Evolutionary conservation across 2,113 vertebrate species (phyloP).

Genomic region (Eulemur macaco): DNA sequence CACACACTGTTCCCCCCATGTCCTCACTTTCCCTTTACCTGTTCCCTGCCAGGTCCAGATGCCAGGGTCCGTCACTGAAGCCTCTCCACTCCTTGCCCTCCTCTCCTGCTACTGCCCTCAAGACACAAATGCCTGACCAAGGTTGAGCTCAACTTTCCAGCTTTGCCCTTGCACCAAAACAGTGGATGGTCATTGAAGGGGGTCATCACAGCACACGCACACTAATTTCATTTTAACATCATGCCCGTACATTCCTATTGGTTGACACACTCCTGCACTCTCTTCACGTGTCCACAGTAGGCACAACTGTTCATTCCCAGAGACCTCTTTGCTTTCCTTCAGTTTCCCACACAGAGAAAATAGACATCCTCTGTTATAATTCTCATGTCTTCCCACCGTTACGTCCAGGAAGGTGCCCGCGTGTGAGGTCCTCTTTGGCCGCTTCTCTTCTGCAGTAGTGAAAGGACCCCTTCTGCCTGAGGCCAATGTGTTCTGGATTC

Average conservation of each 20-base stretch:
- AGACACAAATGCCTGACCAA: background rate
- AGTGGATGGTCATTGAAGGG: background rate
- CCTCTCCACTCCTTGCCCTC: background rate
- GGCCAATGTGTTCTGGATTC: too few species aligned
- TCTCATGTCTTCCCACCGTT: rapidly evolving
- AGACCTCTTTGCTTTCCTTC: background rate
- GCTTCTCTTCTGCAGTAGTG: background rate
- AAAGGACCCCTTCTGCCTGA: rapidly evolving
- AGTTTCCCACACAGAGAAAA: too few species aligned
- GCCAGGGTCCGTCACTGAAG: background rate
- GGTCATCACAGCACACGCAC: background rate
- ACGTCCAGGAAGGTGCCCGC: rapidly evolving
- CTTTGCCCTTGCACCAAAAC: too few species aligned
- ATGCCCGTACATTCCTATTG: too few species aligned
- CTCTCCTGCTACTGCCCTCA: background rate
- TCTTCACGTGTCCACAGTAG: rapidly evolving
- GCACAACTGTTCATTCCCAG: too few species aligned
- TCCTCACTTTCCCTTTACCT: background rate
- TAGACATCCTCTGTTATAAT: rapidly evolving
- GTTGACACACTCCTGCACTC: rapidly evolving
- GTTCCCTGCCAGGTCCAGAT: too few species aligned
- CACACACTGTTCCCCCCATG: rapidly evolving
- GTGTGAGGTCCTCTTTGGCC: rapidly evolving
- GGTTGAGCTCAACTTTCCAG: background rate
- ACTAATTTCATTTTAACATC: background rate